phyloP scores from a whole-genome alignment of 2,113 vertebrate genomes.

The Festucalex cinctus region DNA sequence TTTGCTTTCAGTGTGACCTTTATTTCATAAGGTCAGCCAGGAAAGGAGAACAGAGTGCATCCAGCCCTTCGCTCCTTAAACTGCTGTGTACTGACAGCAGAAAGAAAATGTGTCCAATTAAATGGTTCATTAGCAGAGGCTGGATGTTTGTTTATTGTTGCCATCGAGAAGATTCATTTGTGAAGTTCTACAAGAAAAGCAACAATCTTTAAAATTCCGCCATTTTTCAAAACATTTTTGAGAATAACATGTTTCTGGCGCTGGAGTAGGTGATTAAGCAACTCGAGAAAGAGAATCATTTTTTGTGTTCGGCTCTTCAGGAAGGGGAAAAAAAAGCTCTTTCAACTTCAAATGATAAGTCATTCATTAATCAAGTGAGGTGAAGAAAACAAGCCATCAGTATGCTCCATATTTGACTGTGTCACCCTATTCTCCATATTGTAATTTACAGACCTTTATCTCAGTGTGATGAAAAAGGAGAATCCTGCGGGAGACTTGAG shows the following conservation, averaged over 20 bases:
- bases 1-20: neutral
- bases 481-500: slow-evolving; percentile 39
- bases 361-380: slow-evolving; percentile 22
- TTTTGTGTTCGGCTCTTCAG: slow-evolving; percentile 2
- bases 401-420: slow-evolving; percentile 35
- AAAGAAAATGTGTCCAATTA: neutral
- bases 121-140: neutral
- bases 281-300: neutral
- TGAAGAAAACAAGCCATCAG: slow-evolving; percentile 17
- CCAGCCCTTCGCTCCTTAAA: neutral
- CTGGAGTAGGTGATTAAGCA: neutral
- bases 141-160: neutral
- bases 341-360: slow-evolving; percentile 19
- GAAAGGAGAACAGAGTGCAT: neutral
- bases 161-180: neutral
- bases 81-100: neutral
- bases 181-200: neutral
- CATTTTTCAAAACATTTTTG: slow-evolving; percentile 8
- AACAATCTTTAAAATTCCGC: slow-evolving; percentile 3
- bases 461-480: slow-evolving; percentile 38
- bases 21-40: neutral
- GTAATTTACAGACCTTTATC: slow-evolving; percentile 52
- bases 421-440: slow-evolving; percentile 37
- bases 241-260: neutral
- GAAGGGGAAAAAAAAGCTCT: neutral